Base-by-base conservation (phyloP, 2,113 vertebrate species). In the Ptilorrhoa leucosticta region DNA sequence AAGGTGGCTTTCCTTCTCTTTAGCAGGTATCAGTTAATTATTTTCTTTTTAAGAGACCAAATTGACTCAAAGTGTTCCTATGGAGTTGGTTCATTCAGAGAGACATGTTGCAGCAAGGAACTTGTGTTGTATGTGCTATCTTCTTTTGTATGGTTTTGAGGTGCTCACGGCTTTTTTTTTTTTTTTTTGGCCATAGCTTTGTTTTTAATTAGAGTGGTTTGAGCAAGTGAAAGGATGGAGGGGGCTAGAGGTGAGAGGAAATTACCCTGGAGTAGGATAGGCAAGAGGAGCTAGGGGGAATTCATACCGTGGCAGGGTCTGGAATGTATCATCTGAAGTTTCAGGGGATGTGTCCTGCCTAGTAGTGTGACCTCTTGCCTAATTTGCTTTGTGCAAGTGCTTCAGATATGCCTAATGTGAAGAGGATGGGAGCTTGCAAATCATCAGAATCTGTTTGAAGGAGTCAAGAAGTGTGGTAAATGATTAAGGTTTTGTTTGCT, bases 401-500 rank as follows among this genome's bases (percentile, higher is more conserved):
- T 88, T 88, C 54, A 50, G 51, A 40, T 86, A 37, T 47, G 31
- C 77, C 42, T 91, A 21, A 63, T 57, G 39, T 51, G 44, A 77
- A 47, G 79, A 26, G 0, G 58, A 18, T 53, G 65, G 57, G 50
- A 88, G 64, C 42, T 40, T 90, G 57, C 54, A 78, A 65, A 77
- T 88, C 57, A 57, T 31, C 75, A 57, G 51, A 51, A 81, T 73
- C 50, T 77, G 53, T 84, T 92, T 90, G 86, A 91, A 90, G 48
- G 57, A 57, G 61, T 83, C 53, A 39, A 72, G 78, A 85, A 88
- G 63, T 45, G 73, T 79, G 78, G 95, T 95, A 94, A 97, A 94
- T 95, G 57, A 96, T 94, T 95, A 93, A 92, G 57, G 51, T 80
- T 83, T 82, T 87, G 53, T 95, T 93, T 95, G 82, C 48, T 79